These are phyloP conservation scores for Dorcus parallelipipedus DNA, from an alignment of 2,888 invertebrate species.

Conservation along the genomic window DNA sequence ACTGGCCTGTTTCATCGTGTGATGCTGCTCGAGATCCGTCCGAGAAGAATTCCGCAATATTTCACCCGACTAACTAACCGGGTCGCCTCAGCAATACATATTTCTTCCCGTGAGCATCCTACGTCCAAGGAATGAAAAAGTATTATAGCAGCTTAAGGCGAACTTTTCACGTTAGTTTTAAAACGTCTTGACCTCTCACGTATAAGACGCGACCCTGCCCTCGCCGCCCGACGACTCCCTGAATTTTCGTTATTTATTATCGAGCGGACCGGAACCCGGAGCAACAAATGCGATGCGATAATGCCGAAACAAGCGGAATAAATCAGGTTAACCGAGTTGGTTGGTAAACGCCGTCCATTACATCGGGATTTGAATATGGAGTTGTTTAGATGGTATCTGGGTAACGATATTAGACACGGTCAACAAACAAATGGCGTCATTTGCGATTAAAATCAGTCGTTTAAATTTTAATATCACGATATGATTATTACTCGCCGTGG, in stretches of 20 bases:
- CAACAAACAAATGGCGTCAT: constrained; percentile 42
- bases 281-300: background rate
- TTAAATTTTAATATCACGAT: constrained; percentile 39
- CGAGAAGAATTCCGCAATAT: too few species aligned
- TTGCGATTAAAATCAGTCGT: constrained; percentile 43
- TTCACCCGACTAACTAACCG: background rate
- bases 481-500: constrained; percentile 12
- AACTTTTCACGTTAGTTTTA: background rate
- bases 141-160: background rate
- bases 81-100: background rate
- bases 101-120: background rate
- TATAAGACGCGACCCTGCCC: background rate
- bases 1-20: too few species aligned
- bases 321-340: too few species aligned
- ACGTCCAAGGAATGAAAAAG: background rate
- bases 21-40: too few species aligned
- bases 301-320: background rate
- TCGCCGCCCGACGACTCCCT: too few species aligned
- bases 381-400: constrained; percentile 32
- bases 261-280: background rate
- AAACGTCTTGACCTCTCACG: background rate
- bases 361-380: constrained; percentile 14
- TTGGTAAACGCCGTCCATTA: background rate
- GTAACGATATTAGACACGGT: constrained; percentile 40
- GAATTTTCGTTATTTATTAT: too few species aligned